phyloP scores from a whole-genome alignment of 2,888 invertebrate genomes.

The Epicampocera succincta region DNA sequence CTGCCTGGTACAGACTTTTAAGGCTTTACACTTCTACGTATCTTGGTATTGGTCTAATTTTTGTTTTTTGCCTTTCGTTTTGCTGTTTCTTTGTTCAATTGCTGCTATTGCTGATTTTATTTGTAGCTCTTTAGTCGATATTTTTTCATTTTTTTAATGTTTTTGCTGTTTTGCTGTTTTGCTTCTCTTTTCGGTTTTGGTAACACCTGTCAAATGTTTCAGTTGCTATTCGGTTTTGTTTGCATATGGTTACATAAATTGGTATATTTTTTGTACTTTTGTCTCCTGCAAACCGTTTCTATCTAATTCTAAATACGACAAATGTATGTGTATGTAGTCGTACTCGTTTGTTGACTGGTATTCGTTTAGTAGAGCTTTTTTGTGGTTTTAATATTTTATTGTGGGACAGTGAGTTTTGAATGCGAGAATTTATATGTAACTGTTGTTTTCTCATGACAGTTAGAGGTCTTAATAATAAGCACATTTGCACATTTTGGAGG shows the following conservation, averaged over 20 bases:
- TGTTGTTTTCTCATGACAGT: no score
- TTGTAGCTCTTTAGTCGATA: conserved; percentile 27
- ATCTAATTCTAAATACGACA: not conserved
- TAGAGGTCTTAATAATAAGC: no score
- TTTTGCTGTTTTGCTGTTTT: conserved; percentile 6
- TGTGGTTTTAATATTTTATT: conserved; percentile 56
- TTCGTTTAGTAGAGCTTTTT: conserved; percentile 53
- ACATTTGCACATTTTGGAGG: no score
- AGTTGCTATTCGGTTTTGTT: conserved; percentile 48
- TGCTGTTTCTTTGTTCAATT: not conserved
- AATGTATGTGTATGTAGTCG: not conserved
- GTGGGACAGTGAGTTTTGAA: conserved; percentile 4
- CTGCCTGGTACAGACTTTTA: conserved; percentile 18
- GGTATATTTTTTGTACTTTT: conserved; percentile 25
- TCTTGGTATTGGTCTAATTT: conserved; percentile 42
- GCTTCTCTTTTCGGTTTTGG: conserved; percentile 22
- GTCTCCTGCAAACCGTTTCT: not conserved
- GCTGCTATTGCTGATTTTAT: conserved; percentile 29
- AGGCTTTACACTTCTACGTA: conserved; percentile 63
- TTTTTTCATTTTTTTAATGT: no score
- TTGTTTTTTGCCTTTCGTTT: not conserved
- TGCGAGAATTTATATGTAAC: not conserved
- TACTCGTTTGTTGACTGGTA: conserved; percentile 17
- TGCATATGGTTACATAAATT: conserved; percentile 59
- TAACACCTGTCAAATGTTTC: conserved; percentile 63